phyloP scores from a whole-genome alignment of 2,888 invertebrate genomes.

The Abrostola triplasia region DNA sequence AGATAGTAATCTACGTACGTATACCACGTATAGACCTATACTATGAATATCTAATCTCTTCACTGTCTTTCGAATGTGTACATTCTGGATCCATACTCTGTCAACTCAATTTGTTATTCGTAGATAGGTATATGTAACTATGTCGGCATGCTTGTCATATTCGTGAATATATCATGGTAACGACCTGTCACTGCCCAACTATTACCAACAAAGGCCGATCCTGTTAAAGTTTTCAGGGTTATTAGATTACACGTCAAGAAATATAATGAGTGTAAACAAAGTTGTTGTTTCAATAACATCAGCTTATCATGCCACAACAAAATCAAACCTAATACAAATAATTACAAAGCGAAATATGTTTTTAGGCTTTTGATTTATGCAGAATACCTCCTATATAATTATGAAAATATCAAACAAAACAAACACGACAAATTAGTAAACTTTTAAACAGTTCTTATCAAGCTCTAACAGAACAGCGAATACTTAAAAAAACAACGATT shows the following conservation, averaged over 20 bases:
- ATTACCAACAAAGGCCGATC: constrained; percentile 19
- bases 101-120: constrained; percentile 38
- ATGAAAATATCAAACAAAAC: constrained; percentile 34
- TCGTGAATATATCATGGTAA: constrained; percentile 39
- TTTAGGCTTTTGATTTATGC: constrained; percentile 14
- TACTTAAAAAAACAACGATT: constrained; percentile 40
- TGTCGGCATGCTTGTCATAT: constrained; percentile 35
- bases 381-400: constrained; percentile 17
- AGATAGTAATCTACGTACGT: not conserved
- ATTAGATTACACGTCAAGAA: constrained; percentile 15
- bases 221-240: constrained; percentile 18
- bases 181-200: constrained; percentile 32
- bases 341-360: not conserved
- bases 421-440: constrained; percentile 43
- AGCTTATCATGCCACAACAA: not conserved
- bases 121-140: constrained; percentile 25
- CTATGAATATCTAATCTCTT: not conserved
- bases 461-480: constrained; percentile 36
- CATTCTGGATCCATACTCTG: constrained; percentile 16
- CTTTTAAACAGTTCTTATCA: constrained; percentile 37
- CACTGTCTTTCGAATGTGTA: constrained; percentile 6
- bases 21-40: not conserved
- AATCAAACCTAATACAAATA: not conserved
- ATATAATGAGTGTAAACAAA: constrained; percentile 4
- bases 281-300: constrained; percentile 4